Conservation (phyloP, 2,797 vertebrate species). For the Miichthys miiuy region DNA sequence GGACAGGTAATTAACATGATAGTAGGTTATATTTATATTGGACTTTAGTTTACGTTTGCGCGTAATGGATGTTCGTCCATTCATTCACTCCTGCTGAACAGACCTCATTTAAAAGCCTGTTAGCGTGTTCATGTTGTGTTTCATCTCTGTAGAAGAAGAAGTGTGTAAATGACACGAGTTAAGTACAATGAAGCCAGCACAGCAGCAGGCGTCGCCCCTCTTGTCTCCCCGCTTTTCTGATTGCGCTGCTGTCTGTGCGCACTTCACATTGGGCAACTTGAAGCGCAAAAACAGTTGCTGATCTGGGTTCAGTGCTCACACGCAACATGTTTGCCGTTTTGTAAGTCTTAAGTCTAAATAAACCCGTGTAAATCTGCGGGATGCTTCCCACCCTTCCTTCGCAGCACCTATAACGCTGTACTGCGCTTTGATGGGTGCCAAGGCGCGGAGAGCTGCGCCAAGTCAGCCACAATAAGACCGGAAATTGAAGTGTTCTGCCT, state of each 20-base stretch:
- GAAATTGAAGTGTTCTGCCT: conserved; percentile 28
- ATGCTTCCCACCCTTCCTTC: conserved; percentile 26
- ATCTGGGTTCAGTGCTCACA: neutral
- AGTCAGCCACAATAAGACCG: conserved; percentile 38
- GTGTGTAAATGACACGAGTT: conserved; percentile 48
- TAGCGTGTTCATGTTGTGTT: neutral
- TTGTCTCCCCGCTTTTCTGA: conserved; percentile 37
- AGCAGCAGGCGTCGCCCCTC: conserved; percentile 76
- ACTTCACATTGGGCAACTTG: conserved; percentile 46
- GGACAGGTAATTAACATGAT: neutral
- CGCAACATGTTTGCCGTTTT: neutral
- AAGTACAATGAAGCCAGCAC: conserved; percentile 52
- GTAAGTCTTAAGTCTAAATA: conserved; percentile 21
- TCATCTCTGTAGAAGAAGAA: neutral
- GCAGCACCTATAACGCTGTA: conserved; percentile 44
- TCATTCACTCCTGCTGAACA: neutral
- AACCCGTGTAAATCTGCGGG: conserved; percentile 30
- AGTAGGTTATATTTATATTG: neutral
- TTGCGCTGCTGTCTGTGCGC: conserved; percentile 44
- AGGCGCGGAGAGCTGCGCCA: conserved; percentile 52
- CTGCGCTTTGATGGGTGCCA: conserved; percentile 64
- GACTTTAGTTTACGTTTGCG: neutral
- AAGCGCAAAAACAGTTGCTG: neutral
- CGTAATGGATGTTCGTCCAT: neutral
- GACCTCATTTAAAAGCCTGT: conserved; percentile 5